Base-by-base conservation (phyloP, 1,140 invertebrate genomes). In the Leptopilina clavipes region DNA sequence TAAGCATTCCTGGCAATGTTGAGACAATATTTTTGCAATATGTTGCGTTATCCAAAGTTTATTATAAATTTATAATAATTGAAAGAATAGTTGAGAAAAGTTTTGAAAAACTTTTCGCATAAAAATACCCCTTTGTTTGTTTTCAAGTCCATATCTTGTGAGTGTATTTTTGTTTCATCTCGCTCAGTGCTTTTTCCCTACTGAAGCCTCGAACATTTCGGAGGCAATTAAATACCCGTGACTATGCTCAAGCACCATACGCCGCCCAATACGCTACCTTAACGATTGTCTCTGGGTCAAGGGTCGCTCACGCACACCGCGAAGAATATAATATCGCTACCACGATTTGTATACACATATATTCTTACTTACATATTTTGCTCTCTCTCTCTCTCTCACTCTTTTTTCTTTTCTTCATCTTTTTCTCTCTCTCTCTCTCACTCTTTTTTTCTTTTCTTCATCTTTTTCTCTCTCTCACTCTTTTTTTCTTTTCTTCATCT, bases 201-300 rank as follows among this genome's bases (percentile, higher is more conserved):
- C 40, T 22, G 14, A 6, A n/a, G 11, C 14, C 19, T 73, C 75
- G 80, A 70, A 48, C 70, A 22, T 71, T 74, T 74, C 71, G 74
- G 73, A 85, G 85, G 87, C 90, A 90, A 90, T 90, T 90, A 90
- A 90, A 90, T 90, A 88, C 86, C 86, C 83, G 80, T 86, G 83
- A 84, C 80, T 80, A 79, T 83, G 81, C 78, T 82, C 77, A 76
- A 76, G 80, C 80, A 78, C 74, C 77, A 73, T 80, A 81, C 80
- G 76, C 74, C 81, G 82, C 81, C 80, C 77, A 77, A 81, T 83
- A 83, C 82, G 86, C 87, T 90, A 90, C 88, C 86, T 90, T 90
- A 90, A 90, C 88, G 88, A 91, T 90, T 88, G 89, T 89, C 87
- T 84, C 79, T 84, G 82, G 87, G 89, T 90, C 87, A 87, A 76